Base-by-base conservation (phyloP, 30 jellyfish, hydroid and myxozoan species). In the Chironex yamaguchii region DNA sequence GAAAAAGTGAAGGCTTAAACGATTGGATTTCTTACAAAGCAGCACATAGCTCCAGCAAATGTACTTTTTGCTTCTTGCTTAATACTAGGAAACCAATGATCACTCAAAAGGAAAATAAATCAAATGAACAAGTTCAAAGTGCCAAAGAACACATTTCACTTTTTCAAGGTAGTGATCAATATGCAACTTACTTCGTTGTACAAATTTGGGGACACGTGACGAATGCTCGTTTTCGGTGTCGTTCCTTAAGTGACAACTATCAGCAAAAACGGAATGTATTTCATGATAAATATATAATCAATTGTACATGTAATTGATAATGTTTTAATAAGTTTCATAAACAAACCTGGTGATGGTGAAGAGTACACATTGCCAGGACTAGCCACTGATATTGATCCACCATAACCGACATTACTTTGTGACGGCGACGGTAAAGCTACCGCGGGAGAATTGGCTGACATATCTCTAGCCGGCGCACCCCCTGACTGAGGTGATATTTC, bases 321-420 rank as follows among this genome's bases (percentile, higher is more conserved):
- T 58, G 73, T 31, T 22, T 12, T 22, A 1, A 68, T 1, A 4
- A 25, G 3, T 68, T 34, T 1, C 13, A 28, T 29, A 30, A 0
- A 71, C 49, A 3, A 62, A 95, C 99, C 99, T 71, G 99, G 99
- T 29, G 99, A 95, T 4, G 99, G 97, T 14, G 87, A 91, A 1
- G 99, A 82, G 74, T 84, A 78, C 14, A 90, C 69, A 49, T 89
- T 89, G 2, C 97, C 99, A 29, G 99, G 99, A 65, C 99, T 95
- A 24, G 87, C 85, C 17, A 96, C 54, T 1, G 94, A 27, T 27
- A 90, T 63, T 33, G 88, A 96, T 29, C 89, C 79, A 64, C 88
- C 30, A 51, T 63, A 42, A 42, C 58, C 17, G 17, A 42, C 58
- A 17, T 42, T 42, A 17, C 13, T 42, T 17, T 42, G 58, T 9